Evolutionary conservation across 1,140 invertebrate genomes (phyloP).

Genomic region (Panagrolaimus sp.): DNA sequence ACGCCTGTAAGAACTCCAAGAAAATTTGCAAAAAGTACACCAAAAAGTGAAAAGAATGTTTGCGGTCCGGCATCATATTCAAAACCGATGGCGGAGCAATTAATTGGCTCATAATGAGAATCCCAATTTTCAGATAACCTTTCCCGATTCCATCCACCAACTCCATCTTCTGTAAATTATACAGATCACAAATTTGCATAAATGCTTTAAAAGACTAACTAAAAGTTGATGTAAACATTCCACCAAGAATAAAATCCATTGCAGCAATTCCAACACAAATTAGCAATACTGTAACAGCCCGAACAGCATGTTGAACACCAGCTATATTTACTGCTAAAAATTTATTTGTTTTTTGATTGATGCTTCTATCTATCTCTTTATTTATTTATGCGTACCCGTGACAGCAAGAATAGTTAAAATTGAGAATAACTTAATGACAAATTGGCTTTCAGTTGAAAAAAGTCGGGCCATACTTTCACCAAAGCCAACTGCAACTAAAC

Average conservation of each 20-base stretch:
- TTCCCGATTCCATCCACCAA: slow-evolving; percentile 75
- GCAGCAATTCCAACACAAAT: slow-evolving; percentile 77
- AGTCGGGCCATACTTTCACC: slow-evolving; percentile 85
- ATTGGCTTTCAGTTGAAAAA: slow-evolving; percentile 67
- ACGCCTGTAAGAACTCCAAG: slow-evolving; percentile 82
- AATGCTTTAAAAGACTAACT: slow-evolving; percentile 39
- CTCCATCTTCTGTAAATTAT: slow-evolving; percentile 69
- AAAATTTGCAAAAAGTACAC: slow-evolving; percentile 87
- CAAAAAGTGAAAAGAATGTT: slow-evolving; percentile 84
- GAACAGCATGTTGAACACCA: slow-evolving; percentile 86
- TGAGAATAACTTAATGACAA: slow-evolving; percentile 73
- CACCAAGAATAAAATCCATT: slow-evolving; percentile 80
- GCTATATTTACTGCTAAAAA: slow-evolving; percentile 74
- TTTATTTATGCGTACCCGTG: slow-evolving; percentile 61
- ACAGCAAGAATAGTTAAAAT: slow-evolving; percentile 74
- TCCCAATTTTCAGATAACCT: slow-evolving; percentile 78
- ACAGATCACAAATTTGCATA: slow-evolving; percentile 58
- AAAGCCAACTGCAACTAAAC: slow-evolving; percentile 86
- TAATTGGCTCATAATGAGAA: slow-evolving; percentile 71
- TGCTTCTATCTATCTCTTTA: neutral
- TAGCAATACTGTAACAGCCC: slow-evolving; percentile 78
- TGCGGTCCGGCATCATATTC: slow-evolving; percentile 60
- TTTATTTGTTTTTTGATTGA: neutral
- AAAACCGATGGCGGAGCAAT: slow-evolving; percentile 58
- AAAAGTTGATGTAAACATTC: slow-evolving; percentile 67